Evolutionary conservation across 2,888 invertebrate genomes (phyloP), one percentile per base, ranked within the genome.

Genomic region (Carterocephalus palaemon): DNA sequence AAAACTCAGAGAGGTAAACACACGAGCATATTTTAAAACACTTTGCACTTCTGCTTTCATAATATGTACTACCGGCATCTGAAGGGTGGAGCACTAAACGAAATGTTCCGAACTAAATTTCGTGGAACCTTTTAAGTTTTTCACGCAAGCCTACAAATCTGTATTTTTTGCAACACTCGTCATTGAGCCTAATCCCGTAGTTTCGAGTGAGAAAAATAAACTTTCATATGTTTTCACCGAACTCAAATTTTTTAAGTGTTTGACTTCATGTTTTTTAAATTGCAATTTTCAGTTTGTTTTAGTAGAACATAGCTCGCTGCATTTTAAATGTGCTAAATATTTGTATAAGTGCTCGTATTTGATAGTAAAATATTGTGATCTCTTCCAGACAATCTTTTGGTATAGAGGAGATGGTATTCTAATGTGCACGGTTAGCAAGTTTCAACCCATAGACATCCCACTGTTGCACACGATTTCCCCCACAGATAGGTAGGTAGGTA

Each of bases 191-290:
- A 29, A 29, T 41, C 24, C 19, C 13, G 24, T 33, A 33, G 19
- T 26, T 42, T n/a, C n/a, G 41, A 41, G 41, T 34, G 41, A 7
- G 16, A 26, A 13, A 42, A 34, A 42, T 42, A 42, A 42, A 42
- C 17, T 24, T 24, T 10, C 23, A 22, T 16, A 16, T 9, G 6
- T 16, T n/a, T n/a, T 1, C n/a, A 1, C 28, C 2, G 13, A 28
- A 28, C n/a, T n/a, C 9, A 26, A 26, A 15, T 29, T 29, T 29
- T 16, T n/a, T n/a, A n/a, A n/a, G n/a, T n/a, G 29, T 2, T 28
- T 29, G 16, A 29, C 16, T 29, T 13, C 4, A 8, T 8, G 15
- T 8, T 15, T 29, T 29, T 29, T n/a, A n/a, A n/a, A n/a, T n/a
- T n/a, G n/a, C n/a, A n/a, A n/a, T n/a, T n/a, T n/a, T n/a, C n/a